Evolutionary conservation across 1,140 invertebrate species (phyloP).

Genomic region (Musca vetustissima): DNA sequence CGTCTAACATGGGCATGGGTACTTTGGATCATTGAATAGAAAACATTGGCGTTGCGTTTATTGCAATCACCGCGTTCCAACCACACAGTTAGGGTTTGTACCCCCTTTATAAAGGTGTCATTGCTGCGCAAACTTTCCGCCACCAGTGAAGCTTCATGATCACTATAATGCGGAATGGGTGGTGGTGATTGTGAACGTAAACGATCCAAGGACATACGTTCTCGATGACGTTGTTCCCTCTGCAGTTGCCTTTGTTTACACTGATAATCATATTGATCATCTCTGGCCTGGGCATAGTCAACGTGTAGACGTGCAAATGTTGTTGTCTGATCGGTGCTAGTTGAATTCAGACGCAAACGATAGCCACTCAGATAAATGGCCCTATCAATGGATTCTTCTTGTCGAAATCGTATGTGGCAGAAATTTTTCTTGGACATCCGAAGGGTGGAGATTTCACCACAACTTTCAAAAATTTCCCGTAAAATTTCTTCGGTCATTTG

Average conservation of each 20-base stretch:
- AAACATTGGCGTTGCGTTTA: slow-evolving; percentile 83
- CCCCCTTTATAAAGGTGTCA: slow-evolving; percentile 74
- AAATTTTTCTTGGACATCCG: slow-evolving; percentile 94
- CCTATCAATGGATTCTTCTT: slow-evolving; percentile 82
- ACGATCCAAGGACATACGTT: slow-evolving; percentile 75
- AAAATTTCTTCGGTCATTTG: slow-evolving; percentile 87
- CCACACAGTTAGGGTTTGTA: slow-evolving; percentile 84
- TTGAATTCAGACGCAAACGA: slow-evolving; percentile 79
- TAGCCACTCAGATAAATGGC: slow-evolving; percentile 90
- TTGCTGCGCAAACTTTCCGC: slow-evolving; percentile 84
- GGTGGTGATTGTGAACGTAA: slow-evolving; percentile 77
- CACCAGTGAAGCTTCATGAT: slow-evolving; percentile 77
- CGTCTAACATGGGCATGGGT: slow-evolving; percentile 87
- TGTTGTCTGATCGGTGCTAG: slow-evolving; percentile 75
- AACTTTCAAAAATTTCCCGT: slow-evolving; percentile 86
- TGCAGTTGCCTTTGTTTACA: slow-evolving; percentile 80
- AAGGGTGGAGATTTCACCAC: slow-evolving; percentile 87
- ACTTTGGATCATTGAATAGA: slow-evolving; percentile 94
- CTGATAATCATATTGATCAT: slow-evolving; percentile 92
- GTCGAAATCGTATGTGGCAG: slow-evolving; percentile 90
- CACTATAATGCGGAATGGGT: slow-evolving; percentile 82
- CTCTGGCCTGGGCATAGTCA: slow-evolving; percentile 91
- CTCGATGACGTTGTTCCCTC: slow-evolving; percentile 77
- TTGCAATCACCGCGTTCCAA: slow-evolving; percentile 88
- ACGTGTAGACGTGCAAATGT: slow-evolving; percentile 91